Conservation (phyloP, 64 coral and sea anemone species). For the Pocillopora verrucosa region DNA sequence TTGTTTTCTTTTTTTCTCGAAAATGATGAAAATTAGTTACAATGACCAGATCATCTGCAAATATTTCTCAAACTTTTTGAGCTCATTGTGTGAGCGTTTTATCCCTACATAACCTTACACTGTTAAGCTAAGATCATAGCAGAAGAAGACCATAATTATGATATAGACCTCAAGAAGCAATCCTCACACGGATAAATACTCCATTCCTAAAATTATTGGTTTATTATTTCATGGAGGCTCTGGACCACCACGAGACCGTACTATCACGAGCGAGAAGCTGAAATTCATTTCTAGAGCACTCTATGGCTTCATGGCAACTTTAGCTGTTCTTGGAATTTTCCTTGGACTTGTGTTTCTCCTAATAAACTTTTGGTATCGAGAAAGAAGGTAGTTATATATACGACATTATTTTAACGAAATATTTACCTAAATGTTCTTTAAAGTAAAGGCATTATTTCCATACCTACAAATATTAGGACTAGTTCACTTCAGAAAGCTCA, state of each 20-base stretch:
- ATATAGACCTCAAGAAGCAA: not conserved
- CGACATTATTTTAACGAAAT: not conserved
- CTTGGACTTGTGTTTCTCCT: constrained; percentile 48
- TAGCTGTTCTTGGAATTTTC: constrained; percentile 48
- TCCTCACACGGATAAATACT: not conserved
- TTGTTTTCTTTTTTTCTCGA: too few species aligned
- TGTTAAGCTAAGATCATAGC: too few species aligned
- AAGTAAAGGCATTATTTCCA: too few species aligned
- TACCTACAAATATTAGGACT: too few species aligned
- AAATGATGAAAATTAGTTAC: too few species aligned
- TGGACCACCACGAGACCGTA: constrained; percentile 57
- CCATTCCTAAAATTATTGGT: not conserved
- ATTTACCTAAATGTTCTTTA: too few species aligned
- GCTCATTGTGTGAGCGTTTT: too few species aligned
- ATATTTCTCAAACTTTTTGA: too few species aligned
- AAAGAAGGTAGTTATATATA: constrained; percentile 23
- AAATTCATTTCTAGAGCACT: constrained; percentile 49
- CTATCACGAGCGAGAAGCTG: constrained; percentile 38
- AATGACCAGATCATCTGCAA: too few species aligned
- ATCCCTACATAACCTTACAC: too few species aligned
- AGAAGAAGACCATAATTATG: not conserved
- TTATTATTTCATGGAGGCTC: constrained; percentile 31
- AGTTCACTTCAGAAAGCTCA: too few species aligned
- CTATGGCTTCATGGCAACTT: constrained; percentile 48
- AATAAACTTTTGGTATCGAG: constrained; percentile 60